Conservation (phyloP, 2,888 invertebrate species). For the Helobdella robusta region DNA sequence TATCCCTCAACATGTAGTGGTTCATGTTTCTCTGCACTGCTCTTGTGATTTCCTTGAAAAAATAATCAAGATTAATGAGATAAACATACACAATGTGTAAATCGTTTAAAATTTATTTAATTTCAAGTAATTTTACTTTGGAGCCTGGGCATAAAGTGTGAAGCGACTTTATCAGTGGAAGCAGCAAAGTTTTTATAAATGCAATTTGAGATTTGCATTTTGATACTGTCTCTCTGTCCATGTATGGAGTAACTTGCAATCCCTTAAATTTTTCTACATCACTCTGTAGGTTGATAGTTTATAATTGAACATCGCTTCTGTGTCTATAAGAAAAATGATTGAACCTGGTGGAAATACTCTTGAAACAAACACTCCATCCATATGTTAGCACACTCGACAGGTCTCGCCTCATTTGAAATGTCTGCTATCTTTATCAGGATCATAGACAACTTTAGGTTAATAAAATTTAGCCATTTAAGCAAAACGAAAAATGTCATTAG, state of each 20-base stretch:
- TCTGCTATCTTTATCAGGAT: slow-evolving; percentile 69
- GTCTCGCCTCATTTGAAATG: slow-evolving; percentile 73
- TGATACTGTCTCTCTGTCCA: slow-evolving; percentile 75
- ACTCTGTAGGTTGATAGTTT: slow-evolving; percentile 43
- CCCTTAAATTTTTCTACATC: slow-evolving; percentile 65
- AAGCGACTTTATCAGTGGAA: slow-evolving; percentile 69
- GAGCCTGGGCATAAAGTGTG: too few species aligned
- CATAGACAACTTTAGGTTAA: slow-evolving; percentile 28
- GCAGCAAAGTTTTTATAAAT: slow-evolving; percentile 69
- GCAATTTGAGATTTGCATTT: slow-evolving; percentile 70
- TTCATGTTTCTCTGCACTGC: neutral
- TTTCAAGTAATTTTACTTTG: too few species aligned
- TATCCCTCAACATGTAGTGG: neutral
- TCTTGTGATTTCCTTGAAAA: slow-evolving; percentile 1
- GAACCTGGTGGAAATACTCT: slow-evolving; percentile 50
- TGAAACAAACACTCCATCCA: slow-evolving; percentile 68
- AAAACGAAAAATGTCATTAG: too few species aligned
- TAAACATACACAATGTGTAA: too few species aligned
- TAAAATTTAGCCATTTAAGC: too few species aligned
- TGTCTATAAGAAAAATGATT: neutral
- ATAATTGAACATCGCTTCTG: neutral
- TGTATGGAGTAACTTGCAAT: slow-evolving; percentile 72
- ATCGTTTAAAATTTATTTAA: too few species aligned
- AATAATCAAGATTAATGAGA: neutral
- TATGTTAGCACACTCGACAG: slow-evolving; percentile 71